Conservation (phyloP, 2,797 vertebrate genomes). For the Sebastes steindachneri region DNA sequence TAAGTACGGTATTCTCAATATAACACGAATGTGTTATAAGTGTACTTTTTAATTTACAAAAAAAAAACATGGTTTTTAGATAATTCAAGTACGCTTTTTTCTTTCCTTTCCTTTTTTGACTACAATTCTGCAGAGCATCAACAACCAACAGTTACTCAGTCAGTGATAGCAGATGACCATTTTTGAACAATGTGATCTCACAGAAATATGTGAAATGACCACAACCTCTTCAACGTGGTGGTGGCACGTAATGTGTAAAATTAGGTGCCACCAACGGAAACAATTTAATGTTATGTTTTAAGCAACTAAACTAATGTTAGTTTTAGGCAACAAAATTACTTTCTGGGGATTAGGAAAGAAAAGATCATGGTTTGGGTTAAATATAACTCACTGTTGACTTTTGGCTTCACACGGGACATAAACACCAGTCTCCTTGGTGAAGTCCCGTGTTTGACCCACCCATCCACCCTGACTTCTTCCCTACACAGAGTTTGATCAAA, state of each 20-base stretch:
- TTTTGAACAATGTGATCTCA: not conserved
- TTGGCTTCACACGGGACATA: no score
- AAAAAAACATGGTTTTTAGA: no score
- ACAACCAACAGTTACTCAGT: constrained; percentile 12
- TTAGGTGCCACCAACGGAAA: no score
- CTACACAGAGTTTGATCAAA: not conserved
- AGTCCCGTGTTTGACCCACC: not conserved
- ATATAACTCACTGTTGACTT: no score
- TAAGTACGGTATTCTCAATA: not conserved
- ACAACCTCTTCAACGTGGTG: not conserved
- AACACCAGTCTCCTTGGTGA: not conserved
- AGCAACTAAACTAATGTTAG: no score
- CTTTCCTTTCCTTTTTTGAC: not conserved
- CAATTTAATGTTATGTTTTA: no score
- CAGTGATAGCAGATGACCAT: constrained; percentile 6
- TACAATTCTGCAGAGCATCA: not conserved
- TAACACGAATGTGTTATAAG: not conserved
- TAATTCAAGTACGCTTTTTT: not conserved
- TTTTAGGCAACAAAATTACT: no score
- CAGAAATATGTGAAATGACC: not conserved
- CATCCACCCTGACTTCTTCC: not conserved
- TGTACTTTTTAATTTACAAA: no score
- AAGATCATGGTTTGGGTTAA: no score
- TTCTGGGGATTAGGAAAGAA: no score
- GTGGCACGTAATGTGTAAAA: no score